phyloP scores from a whole-genome alignment of 2,888 invertebrate species.

The Epinotia brunnichana region DNA sequence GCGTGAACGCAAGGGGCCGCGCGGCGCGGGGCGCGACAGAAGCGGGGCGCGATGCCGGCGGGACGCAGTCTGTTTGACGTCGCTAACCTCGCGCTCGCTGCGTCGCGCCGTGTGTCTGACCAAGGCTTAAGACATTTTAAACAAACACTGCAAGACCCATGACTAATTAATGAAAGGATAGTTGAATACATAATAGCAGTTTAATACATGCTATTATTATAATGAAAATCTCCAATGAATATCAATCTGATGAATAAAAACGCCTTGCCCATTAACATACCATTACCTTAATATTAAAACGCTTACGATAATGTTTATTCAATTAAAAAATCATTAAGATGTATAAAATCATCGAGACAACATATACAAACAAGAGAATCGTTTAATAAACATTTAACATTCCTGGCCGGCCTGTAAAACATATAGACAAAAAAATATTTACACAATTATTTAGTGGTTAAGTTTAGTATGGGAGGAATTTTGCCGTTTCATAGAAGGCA shows the following conservation, averaged over 20 bases:
- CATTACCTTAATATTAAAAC: constrained; percentile 21
- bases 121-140: neutral
- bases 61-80: too few species aligned
- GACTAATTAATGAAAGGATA: neutral
- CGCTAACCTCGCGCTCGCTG: too few species aligned
- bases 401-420: constrained; percentile 23
- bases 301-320: constrained; percentile 32
- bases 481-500: neutral
- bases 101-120: too few species aligned
- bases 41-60: too few species aligned
- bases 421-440: constrained; percentile 29
- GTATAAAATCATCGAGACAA: constrained; percentile 15
- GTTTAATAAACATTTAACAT: constrained; percentile 40
- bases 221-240: constrained; percentile 17
- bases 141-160: neutral
- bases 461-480: constrained; percentile 10
- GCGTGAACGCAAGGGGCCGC: too few species aligned
- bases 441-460: constrained; percentile 27
- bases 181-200: neutral
- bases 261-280: constrained; percentile 16
- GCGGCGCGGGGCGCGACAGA: too few species aligned
- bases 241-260: constrained; percentile 22
- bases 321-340: constrained; percentile 37
- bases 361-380: constrained; percentile 33
- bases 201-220: constrained; percentile 33